Evolutionary conservation across 2,888 invertebrate species (phyloP), one percentile per base, ranked within the genome.

Genomic region (Timema cristinae): DNA sequence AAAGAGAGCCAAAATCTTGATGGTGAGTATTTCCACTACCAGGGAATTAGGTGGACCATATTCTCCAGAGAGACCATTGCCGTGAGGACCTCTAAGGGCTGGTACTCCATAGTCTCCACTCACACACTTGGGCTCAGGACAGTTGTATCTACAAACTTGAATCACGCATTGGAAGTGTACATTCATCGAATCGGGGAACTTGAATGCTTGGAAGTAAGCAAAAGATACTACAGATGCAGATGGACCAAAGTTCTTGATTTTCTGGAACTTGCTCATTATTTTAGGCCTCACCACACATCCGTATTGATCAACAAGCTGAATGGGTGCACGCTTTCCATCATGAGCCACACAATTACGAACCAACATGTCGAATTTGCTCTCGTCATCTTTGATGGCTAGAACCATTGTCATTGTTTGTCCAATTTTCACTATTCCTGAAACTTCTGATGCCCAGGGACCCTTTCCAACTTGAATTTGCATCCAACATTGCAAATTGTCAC

Each of bases 391-490:
- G 79, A 96, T 96, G 47, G 96, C 96, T 73, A 96, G 85, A 11
- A 96, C 96, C 96, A 96, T 96, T 11, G 96, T 96, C 96, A 96
- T 96, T 0, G 96, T 96, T 81, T 96, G 96, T 48, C 96, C 96
- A 77, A 96, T 96, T 84, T 96, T 96, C 10, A 96, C 96, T 79
- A 96, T 95, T 71, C 96, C 96, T 0, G 95, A 95, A 51, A 96
- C 96, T 84, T 96, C 96, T 13, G 94, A 94, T n/a, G 96, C 96
- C 96, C 96, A 96, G 0, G 96, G 96, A 76, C 96, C 96, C 81
- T 96, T 96, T 71, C 96, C 96, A 66, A 95, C 95, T 84, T 96
- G 96, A 78, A 96, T 96, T 83, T 96, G 96, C 96, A 96, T 96
- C 96, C 96, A 96, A 84, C 96, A 96, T 81, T 96, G 95, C 78